Evolutionary conservation across 1,140 invertebrate genomes (phyloP).

Genomic region (Dendroctonus ponderosae): DNA sequence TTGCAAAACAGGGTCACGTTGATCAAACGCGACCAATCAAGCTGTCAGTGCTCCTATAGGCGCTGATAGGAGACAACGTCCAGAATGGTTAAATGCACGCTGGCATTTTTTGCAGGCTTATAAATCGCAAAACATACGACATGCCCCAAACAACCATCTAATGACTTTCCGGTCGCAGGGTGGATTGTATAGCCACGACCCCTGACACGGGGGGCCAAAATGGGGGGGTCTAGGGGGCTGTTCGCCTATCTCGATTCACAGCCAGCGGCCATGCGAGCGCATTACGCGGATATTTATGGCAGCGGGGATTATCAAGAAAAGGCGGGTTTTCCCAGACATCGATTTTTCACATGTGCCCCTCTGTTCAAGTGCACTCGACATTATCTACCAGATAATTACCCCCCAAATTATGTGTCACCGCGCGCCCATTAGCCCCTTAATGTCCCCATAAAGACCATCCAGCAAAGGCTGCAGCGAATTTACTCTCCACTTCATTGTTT

Average conservation of each 20-base stretch:
- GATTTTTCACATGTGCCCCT: conserved; percentile 48
- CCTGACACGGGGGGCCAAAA: conserved; percentile 19
- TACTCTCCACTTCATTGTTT: no score
- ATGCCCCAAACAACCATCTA: conserved; percentile 19
- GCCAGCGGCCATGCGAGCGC: conserved; percentile 49
- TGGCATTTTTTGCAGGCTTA: no score
- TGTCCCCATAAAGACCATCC: background rate
- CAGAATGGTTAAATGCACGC: no score
- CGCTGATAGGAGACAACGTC: no score
- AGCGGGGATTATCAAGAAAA: conserved; percentile 45
- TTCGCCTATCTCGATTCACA: conserved; percentile 48
- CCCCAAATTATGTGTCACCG: conserved; percentile 31
- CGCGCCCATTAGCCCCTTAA: background rate
- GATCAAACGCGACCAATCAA: no score
- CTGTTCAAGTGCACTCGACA: conserved; percentile 41
- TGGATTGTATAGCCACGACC: conserved; percentile 18
- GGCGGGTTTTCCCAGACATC: conserved; percentile 45
- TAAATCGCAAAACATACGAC: no score
- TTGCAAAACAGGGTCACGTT: no score
- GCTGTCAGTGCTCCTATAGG: no score
- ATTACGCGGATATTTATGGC: conserved; percentile 50
- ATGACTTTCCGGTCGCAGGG: conserved; percentile 26
- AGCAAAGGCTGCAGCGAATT: no score
- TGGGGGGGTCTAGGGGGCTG: conserved; percentile 5
- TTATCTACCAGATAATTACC: conserved; percentile 36